Evolutionary conservation across 2,797 vertebrate species (phyloP).

Genomic region (Podargus strigoides): DNA sequence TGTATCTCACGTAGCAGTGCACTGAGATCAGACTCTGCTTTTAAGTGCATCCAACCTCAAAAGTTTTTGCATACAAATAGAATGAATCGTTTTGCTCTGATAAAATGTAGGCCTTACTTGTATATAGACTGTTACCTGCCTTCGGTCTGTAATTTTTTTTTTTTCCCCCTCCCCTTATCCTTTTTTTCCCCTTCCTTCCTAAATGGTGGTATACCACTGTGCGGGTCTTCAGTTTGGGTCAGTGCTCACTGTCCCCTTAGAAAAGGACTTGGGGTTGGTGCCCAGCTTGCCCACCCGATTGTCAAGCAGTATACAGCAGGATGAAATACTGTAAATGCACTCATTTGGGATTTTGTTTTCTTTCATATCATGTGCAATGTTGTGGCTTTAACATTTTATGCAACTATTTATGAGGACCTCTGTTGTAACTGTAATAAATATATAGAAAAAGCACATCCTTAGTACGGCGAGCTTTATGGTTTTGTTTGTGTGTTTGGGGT

Average conservation of each 20-base stretch:
- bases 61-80: constrained; percentile 84
- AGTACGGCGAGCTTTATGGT: constrained; percentile 90
- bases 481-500: constrained; percentile 73
- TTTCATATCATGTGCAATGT: constrained; percentile 99
- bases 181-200: constrained; percentile 5
- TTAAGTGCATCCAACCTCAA: constrained; percentile 83
- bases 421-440: constrained; percentile 99
- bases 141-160: constrained; percentile 68
- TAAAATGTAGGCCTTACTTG: constrained; percentile 98
- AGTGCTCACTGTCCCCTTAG: constrained; percentile 51
- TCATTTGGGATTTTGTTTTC: constrained; percentile 88
- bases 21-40: constrained; percentile 78
- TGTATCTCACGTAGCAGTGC: constrained; percentile 77
- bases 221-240: constrained; percentile 64
- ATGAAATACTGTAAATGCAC: constrained; percentile 94
- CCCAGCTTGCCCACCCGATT: constrained; percentile 66
- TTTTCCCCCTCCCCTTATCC: not conserved
- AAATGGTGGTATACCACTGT: constrained; percentile 72
- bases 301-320: constrained; percentile 79
- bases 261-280: constrained; percentile 52
- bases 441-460: constrained; percentile 93
- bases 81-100: constrained; percentile 91
- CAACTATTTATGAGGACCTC: constrained; percentile 99
- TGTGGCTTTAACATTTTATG: constrained; percentile 99
- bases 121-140: constrained; percentile 89